phyloP scores from a whole-genome alignment of 2,888 invertebrate species.

The Timema podura region DNA sequence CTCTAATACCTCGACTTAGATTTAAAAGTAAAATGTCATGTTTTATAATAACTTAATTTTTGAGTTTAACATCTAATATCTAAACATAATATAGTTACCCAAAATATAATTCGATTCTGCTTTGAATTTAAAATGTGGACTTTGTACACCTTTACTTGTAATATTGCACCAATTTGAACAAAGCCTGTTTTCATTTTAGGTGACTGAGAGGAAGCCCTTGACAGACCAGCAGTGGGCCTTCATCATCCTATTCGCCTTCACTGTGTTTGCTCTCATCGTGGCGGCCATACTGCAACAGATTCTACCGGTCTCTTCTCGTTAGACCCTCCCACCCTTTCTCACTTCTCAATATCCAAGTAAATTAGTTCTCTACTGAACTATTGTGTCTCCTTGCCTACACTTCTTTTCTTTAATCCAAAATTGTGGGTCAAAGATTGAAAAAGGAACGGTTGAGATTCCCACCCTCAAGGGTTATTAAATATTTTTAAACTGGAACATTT shows the following conservation, averaged over 20 bases:
- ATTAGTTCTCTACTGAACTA: background rate
- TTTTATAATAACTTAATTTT: no score
- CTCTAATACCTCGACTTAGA: no score
- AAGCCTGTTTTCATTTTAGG: constrained; percentile 28
- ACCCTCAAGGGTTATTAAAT: no score
- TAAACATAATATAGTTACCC: background rate
- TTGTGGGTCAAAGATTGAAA: no score
- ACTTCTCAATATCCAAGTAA: constrained; percentile 28
- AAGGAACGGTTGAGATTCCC: no score
- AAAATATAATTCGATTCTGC: background rate
- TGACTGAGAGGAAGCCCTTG: constrained; percentile 43
- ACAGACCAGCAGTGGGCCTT: constrained; percentile 61
- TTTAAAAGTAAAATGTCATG: no score
- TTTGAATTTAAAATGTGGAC: no score
- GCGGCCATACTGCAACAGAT: constrained; percentile 58
- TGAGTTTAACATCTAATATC: no score
- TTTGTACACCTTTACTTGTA: background rate
- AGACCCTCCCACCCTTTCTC: background rate
- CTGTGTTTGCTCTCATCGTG: constrained; percentile 56
- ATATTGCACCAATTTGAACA: background rate
- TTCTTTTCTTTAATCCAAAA: background rate
- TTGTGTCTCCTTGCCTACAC: background rate
- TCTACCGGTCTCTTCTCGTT: constrained; percentile 19
- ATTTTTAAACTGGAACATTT: no score
- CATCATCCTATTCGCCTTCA: constrained; percentile 57